Evolutionary conservation across 2,888 invertebrate species (phyloP).

Genomic region (Melieria omissa): DNA sequence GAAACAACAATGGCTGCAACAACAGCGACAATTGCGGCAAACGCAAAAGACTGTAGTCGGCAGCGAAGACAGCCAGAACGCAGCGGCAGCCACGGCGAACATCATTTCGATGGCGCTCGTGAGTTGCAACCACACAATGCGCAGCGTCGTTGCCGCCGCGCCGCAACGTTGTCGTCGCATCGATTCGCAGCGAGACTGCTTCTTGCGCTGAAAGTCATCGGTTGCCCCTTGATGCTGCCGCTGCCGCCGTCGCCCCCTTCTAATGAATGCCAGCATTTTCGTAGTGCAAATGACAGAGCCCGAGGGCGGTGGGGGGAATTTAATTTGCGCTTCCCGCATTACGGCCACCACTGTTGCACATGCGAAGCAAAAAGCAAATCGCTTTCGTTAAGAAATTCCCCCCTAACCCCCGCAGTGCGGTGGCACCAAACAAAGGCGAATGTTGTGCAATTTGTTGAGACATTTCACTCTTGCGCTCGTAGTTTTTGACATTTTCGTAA

Average conservation of each 20-base stretch:
- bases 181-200: too few relatives aligned
- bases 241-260: not conserved
- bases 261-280: constrained; percentile 7
- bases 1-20: constrained; percentile 15
- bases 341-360: too few relatives aligned
- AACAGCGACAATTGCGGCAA: constrained; percentile 34
- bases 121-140: not conserved
- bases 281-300: not conserved
- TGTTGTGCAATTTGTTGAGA: constrained; percentile 1
- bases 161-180: not conserved
- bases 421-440: too few relatives aligned
- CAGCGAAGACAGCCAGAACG: not conserved
- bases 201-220: not conserved
- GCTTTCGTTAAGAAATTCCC: too few relatives aligned
- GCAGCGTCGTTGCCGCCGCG: not conserved
- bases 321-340: not conserved
- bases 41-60: constrained; percentile 1
- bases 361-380: too few relatives aligned
- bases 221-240: not conserved
- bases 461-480: not conserved
- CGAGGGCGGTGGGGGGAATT: not conserved
- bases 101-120: not conserved
- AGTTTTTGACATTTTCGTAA: constrained; percentile 1
- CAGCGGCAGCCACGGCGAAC: not conserved
- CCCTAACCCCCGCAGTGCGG: too few relatives aligned